Base-by-base conservation (phyloP, 1,140 invertebrate genomes). In the Drosophila pruinosa region DNA sequence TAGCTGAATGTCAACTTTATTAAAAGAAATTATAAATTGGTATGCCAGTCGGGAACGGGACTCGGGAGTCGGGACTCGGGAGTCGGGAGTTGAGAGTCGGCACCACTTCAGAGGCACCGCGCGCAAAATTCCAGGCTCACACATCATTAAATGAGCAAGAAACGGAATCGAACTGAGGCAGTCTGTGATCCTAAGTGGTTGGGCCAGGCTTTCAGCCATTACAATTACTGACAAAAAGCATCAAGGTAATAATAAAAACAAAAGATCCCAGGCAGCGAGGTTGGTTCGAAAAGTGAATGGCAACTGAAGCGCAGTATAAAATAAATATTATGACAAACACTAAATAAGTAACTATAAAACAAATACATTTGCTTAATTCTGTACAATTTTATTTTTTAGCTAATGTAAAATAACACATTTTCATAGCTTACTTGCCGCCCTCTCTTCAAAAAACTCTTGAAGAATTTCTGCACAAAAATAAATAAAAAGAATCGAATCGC, bases 1-100 rank as follows among this genome's bases (percentile, higher is more conserved):
- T n/a, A 24, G 34, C 73, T 73, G 81, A 86, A 86, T 88, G 83
- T 88, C 82, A 88, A 88, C 82, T 88, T 88, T 88, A 88, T 88
- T 88, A 88, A 88, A 88, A 78, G 82, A 88, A 88, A 88, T 88
- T 88, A 88, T 88, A 88, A 88, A 88, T 88, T 88, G 82, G 82
- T 89, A 88, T 88, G 82, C 78, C 78, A 75, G 78, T 82, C 79
- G 67, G 63, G 52, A 52, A 59, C 36, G 28, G 64, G 62, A 38
- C 45, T 54, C 21, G 12, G 34, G 54, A 69, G 15, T 21, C 31
- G 43, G 19, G 43, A 45, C 10, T 19, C 7, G 28, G 7, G 53
- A 54, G 61, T 17, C 34, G 38, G 69, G 61, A 36, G 41, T 45
- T 17, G n/a, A 31, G 54, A 54, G 31, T 15, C 38, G 77, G 48